phyloP scores from a whole-genome alignment of 2,888 invertebrate genomes.

The Lepetodrilus schrolli region DNA sequence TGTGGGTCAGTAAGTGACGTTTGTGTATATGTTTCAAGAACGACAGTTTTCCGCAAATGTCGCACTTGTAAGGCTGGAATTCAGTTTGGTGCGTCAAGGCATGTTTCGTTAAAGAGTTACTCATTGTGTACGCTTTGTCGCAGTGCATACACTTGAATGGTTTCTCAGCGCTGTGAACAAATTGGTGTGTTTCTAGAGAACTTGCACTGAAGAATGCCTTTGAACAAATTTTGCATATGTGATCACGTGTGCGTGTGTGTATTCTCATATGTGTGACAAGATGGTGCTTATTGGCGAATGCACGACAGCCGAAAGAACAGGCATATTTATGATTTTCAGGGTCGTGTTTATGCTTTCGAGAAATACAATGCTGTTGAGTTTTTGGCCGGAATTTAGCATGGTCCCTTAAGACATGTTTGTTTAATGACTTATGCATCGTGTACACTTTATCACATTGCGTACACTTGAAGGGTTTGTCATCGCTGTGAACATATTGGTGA shows the following conservation, averaged over 20 bases:
- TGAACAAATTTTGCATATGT: neutral
- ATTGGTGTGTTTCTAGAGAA: neutral
- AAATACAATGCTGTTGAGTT: too few relatives aligned
- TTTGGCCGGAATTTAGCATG: neutral
- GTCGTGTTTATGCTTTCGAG: too few relatives aligned
- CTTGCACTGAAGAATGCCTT: neutral
- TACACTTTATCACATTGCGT: neutral
- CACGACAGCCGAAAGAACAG: too few relatives aligned
- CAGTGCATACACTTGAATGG: neutral
- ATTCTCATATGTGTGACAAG: neutral
- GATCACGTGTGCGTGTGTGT: neutral
- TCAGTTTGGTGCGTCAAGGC: neutral
- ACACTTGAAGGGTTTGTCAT: neutral
- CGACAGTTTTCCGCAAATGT: neutral
- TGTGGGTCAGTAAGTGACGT: neutral
- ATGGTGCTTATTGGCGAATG: too few relatives aligned
- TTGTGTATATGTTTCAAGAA: neutral
- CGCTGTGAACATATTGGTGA: too few relatives aligned
- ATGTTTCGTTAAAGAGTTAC: neutral
- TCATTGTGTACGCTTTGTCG: conserved; percentile 4
- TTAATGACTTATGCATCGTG: too few relatives aligned
- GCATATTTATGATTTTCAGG: too few relatives aligned
- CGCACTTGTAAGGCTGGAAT: neutral
- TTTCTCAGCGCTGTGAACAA: neutral
- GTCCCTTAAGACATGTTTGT: neutral